phyloP scores from a whole-genome alignment of 2,113 vertebrate species.

The Galemys pyrenaicus region DNA sequence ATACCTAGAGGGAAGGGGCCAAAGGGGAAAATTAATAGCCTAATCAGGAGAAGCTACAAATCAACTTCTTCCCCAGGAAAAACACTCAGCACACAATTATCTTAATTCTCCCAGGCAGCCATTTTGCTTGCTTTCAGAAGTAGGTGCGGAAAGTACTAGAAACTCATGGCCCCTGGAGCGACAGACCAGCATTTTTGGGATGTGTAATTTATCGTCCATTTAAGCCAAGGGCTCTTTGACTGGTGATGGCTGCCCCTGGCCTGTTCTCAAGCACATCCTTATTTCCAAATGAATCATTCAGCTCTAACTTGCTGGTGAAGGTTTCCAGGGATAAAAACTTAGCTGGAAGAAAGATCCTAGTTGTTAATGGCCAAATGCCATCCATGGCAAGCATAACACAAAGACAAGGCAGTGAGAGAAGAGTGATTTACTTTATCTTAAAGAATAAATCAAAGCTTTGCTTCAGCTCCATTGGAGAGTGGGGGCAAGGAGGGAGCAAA shows the following conservation, averaged over 20 bases:
- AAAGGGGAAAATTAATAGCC: slow-evolving; percentile 39
- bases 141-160: slow-evolving; percentile 58
- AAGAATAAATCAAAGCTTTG: slow-evolving; percentile 77
- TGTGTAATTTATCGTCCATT: slow-evolving; percentile 46
- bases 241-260: slow-evolving; percentile 4
- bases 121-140: slow-evolving; percentile 61
- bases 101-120: slow-evolving; percentile 57
- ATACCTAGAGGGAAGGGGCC: slow-evolving; percentile 30
- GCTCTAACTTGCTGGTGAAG: slow-evolving; percentile 58
- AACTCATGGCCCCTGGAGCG: background rate
- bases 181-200: background rate
- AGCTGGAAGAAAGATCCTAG: slow-evolving; percentile 1
- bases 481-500: slow-evolving; percentile 63
- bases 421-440: slow-evolving; percentile 65
- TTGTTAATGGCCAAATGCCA: slow-evolving; percentile 74
- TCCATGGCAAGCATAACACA: slow-evolving; percentile 57
- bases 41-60: slow-evolving; percentile 63
- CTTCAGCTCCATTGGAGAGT: slow-evolving; percentile 49
- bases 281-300: slow-evolving; percentile 76
- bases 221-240: slow-evolving; percentile 21
- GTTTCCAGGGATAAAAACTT: slow-evolving; percentile 73
- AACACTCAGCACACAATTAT: slow-evolving; percentile 60
- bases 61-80: slow-evolving; percentile 59
- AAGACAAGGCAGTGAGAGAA: slow-evolving; percentile 55
- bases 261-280: slow-evolving; percentile 52